Conservation (phyloP, 2,113 vertebrate genomes). For the Todiramphus saurophagus region DNA sequence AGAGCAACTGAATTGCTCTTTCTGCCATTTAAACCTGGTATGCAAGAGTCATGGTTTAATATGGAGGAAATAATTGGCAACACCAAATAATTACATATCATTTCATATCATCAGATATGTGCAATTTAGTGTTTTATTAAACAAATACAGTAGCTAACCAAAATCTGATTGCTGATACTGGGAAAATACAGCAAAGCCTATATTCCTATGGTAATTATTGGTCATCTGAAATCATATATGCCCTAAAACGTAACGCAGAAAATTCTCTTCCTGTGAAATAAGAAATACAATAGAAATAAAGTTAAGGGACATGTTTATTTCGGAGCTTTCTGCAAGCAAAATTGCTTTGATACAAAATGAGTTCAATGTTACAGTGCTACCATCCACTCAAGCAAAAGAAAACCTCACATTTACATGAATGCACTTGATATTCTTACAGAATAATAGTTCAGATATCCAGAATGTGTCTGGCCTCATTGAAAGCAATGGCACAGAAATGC, state of each 20-base stretch:
- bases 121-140: constrained; percentile 78
- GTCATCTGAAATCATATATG: constrained; percentile 65
- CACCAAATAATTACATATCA: constrained; percentile 51
- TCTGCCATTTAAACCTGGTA: background rate
- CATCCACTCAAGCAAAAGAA: constrained; percentile 92
- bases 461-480: constrained; percentile 73
- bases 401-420: constrained; percentile 86
- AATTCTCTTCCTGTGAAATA: constrained; percentile 60
- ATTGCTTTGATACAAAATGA: constrained; percentile 95
- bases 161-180: constrained; percentile 65
- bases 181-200: constrained; percentile 71
- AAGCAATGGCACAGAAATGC: constrained; percentile 79
- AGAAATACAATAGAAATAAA: constrained; percentile 77
- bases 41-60: background rate
- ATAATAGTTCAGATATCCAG: constrained; percentile 66
- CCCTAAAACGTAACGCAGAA: constrained; percentile 62
- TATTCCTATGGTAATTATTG: constrained; percentile 56
- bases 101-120: constrained; percentile 35
- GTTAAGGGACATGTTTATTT: constrained; percentile 83
- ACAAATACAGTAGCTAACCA: constrained; percentile 67
- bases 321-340: constrained; percentile 91
- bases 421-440: constrained; percentile 82
- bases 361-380: constrained; percentile 87
- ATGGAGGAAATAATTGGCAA: background rate
- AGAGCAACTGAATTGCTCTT: background rate